phyloP scores from a whole-genome alignment of 1,140 invertebrate species.

The Lordiphosa collinella region DNA sequence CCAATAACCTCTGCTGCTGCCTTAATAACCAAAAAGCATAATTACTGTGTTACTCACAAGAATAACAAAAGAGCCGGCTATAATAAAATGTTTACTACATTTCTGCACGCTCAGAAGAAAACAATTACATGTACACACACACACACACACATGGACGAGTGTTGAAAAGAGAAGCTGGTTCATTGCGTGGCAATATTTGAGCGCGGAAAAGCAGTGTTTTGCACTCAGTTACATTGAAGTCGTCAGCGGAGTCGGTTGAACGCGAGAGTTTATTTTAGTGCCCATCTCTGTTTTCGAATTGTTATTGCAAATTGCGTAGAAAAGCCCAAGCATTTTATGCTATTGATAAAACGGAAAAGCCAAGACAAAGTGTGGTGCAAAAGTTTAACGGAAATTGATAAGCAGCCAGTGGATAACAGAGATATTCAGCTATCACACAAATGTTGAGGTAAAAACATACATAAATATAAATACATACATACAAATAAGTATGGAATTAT shows the following conservation, averaged over 20 bases:
- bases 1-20: neutral
- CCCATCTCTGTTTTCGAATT: neutral
- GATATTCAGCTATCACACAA: conserved; percentile 35
- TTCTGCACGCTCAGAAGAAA: neutral
- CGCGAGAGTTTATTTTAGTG: conserved; percentile 8
- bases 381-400: conserved; percentile 54
- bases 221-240: conserved; percentile 58
- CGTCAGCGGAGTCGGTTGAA: conserved; percentile 45
- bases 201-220: conserved; percentile 43
- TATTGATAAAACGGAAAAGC: conserved; percentile 42
- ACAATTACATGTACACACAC: neutral
- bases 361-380: conserved; percentile 41
- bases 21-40: neutral
- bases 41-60: neutral
- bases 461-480: too few species aligned
- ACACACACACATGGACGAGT: neutral
- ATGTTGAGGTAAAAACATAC: conserved; percentile 37
- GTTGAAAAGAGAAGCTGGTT: neutral
- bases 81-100: neutral
- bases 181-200: conserved; percentile 53
- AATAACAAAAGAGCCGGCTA: neutral
- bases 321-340: neutral
- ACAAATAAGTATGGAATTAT: conserved; percentile 25
- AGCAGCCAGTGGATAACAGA: conserved; percentile 14
- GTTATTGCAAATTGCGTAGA: conserved; percentile 16